These are phyloP conservation scores for Lampropteryx suffumata DNA, from an alignment of 2,888 invertebrate species.

Conservation along the genomic window DNA sequence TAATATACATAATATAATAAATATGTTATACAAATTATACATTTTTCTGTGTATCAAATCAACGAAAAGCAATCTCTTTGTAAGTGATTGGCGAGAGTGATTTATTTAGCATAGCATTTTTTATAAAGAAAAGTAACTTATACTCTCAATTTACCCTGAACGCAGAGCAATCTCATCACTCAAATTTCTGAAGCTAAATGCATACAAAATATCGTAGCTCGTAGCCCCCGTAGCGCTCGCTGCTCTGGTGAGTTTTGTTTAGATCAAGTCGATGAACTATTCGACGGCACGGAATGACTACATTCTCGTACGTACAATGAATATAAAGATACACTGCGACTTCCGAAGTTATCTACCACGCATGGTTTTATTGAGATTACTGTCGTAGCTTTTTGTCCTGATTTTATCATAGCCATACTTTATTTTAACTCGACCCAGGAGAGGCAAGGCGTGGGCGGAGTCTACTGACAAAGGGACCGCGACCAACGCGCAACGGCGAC, in stretches of 20 bases:
- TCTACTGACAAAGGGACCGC: conserved; percentile 32
- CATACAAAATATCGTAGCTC: conserved; percentile 29
- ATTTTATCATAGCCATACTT: conserved; percentile 32
- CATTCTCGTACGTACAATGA: background rate
- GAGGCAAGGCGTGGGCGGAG: conserved; percentile 23
- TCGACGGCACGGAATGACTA: conserved; percentile 3
- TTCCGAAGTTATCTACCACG: conserved; percentile 15
- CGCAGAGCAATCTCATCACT: conserved; percentile 28
- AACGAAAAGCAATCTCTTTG: background rate
- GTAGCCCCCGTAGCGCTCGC: conserved; percentile 25
- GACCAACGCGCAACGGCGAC: conserved; percentile 27
- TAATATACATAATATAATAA: too few relatives aligned
- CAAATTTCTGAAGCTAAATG: conserved; percentile 26
- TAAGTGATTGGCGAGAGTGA: background rate
- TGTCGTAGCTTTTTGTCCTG: conserved; percentile 22
- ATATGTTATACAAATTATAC: too few relatives aligned
- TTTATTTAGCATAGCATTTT: conserved; percentile 11
- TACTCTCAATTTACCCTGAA: background rate
- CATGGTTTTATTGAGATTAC: conserved; percentile 27
- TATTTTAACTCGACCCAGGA: conserved; percentile 30
- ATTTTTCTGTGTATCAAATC: background rate
- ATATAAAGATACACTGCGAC: conserved; percentile 13
- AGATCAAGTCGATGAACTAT: conserved; percentile 10
- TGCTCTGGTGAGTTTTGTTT: conserved; percentile 10
- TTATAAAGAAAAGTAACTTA: conserved; percentile 9